Evolutionary conservation across 1,140 invertebrate species (phyloP).

Genomic region (Ostrea denselamellosa): DNA sequence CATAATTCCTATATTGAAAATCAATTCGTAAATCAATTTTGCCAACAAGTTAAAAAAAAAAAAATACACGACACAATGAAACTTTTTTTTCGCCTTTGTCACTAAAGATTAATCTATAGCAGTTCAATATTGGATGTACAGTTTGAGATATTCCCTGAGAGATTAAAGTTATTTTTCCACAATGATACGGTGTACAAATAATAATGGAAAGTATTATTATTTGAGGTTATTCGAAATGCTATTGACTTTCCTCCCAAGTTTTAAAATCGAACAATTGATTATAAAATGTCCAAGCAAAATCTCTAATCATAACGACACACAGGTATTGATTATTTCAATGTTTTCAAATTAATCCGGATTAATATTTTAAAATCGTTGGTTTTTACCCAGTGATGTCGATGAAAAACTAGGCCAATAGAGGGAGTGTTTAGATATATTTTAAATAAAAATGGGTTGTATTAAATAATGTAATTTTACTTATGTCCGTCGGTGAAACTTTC

Average conservation of each 20-base stretch:
- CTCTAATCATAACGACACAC: not conserved
- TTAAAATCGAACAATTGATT: constrained; percentile 14
- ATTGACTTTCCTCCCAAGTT: constrained; percentile 22
- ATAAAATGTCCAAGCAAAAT: not conserved
- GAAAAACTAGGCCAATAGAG: not conserved
- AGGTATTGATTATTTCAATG: not conserved
- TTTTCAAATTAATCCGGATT: not conserved
- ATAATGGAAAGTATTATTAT: not conserved
- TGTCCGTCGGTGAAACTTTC: not conserved
- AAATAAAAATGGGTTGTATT: not conserved
- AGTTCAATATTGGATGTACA: not conserved
- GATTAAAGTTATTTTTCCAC: not conserved
- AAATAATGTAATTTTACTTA: not conserved
- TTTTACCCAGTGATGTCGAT: not conserved
- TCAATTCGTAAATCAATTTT: constrained; percentile 27
- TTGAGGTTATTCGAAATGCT: not conserved
- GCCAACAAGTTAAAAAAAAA: not conserved
- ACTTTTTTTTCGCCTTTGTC: not conserved
- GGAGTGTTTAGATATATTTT: not conserved
- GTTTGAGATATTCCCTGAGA: not conserved
- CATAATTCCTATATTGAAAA: constrained; percentile 3
- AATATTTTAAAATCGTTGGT: not conserved
- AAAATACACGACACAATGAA: not conserved
- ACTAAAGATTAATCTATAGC: not conserved
- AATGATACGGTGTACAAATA: not conserved